Percentiles rank a stretch among this genome's conserved stretches.
Conservation (phyloP, 2,888 invertebrate genomes). For the Hydropsyche betteni region DNA sequence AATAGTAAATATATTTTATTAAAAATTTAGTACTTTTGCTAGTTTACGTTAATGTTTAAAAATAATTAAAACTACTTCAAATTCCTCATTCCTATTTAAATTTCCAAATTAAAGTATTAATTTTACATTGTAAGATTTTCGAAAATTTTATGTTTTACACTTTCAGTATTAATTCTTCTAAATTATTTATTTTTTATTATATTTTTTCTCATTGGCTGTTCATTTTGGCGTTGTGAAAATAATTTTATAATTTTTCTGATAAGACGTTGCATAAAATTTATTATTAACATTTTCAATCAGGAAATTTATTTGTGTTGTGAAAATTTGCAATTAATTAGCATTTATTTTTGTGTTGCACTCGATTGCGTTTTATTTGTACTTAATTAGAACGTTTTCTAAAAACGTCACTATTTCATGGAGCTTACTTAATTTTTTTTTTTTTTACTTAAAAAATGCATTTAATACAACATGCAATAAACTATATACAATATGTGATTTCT, state of each 20-base stretch:
- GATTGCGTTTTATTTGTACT: neutral
- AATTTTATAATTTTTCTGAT: neutral
- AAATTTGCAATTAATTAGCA: slow-evolving; percentile 4
- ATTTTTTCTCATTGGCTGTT: neutral
- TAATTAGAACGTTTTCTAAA: too few relatives aligned
- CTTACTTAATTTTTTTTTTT: too few relatives aligned
- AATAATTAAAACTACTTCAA: too few relatives aligned
- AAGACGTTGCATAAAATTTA: neutral
- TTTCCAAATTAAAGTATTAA: too few relatives aligned
- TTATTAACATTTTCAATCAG: neutral
- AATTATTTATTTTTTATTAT: neutral
- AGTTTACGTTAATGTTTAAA: too few relatives aligned
- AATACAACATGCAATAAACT: neutral
- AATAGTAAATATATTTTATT: neutral
- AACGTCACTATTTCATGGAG: neutral
- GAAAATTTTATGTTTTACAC: too few relatives aligned
- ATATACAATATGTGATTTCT: slow-evolving; percentile 22
- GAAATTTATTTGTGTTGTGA: neutral
- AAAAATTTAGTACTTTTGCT: too few relatives aligned
- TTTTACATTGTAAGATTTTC: too few relatives aligned
- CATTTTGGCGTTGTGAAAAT: neutral
- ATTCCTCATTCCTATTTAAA: too few relatives aligned
- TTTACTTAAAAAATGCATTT: neutral
- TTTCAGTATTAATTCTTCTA: too few relatives aligned
- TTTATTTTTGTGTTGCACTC: slow-evolving; percentile 6